Conservation (phyloP, 2,113 vertebrate species). For the Pardalotus punctatus region DNA sequence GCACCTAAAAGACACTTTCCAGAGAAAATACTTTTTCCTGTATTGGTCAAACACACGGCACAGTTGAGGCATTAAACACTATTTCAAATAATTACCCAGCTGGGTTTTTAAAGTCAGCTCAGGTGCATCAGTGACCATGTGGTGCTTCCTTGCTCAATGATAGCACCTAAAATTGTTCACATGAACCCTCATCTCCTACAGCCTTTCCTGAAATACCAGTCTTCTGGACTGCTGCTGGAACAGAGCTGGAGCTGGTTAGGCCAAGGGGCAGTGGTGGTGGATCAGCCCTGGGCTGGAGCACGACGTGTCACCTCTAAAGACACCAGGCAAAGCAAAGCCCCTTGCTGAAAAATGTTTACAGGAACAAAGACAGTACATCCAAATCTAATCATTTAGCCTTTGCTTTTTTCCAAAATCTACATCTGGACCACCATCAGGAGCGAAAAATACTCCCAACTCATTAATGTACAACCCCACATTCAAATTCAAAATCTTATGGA, state of each 20-base stretch:
- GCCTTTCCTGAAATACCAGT: not conserved
- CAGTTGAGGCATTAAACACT: not conserved
- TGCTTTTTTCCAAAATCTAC: not conserved
- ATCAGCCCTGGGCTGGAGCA: not conserved
- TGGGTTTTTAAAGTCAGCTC: not conserved
- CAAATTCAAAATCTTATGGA: not conserved
- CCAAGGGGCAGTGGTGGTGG: not conserved
- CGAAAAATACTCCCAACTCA: not conserved
- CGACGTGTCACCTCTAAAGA: not conserved
- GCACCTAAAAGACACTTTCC: not conserved
- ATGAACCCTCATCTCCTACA: not conserved
- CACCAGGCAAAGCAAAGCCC: not conserved
- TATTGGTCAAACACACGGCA: not conserved
- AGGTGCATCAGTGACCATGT: not conserved
- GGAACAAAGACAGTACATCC: not conserved
- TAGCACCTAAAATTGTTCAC: not conserved
- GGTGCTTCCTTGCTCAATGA: not conserved
- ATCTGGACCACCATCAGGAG: not conserved
- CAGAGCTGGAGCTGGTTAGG: not conserved
- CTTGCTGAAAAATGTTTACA: not conserved
- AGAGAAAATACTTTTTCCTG: not conserved
- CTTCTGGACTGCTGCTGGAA: not conserved
- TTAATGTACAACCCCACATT: not conserved
- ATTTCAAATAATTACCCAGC: not conserved
- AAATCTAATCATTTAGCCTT: not conserved